phyloP scores from a whole-genome alignment of 2,797 vertebrate genomes.

The Onychomys torridus region DNA sequence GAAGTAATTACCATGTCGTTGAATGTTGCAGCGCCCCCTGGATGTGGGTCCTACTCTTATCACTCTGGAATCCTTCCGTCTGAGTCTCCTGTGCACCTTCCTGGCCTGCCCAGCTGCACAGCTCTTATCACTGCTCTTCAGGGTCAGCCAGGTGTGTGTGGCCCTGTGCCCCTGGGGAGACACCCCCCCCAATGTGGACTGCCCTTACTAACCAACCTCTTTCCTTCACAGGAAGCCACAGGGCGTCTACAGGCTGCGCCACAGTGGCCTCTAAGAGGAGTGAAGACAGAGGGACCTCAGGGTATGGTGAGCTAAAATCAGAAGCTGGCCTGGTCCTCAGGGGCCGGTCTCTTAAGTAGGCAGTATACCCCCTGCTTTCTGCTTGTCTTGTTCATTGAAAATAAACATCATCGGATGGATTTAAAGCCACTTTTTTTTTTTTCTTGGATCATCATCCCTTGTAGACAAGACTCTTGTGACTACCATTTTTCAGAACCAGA shows the following conservation, averaged over 20 bases:
- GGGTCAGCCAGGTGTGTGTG: conserved; percentile 83
- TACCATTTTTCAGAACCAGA: neutral
- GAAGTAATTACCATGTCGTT: neutral
- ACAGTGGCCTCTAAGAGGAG: neutral
- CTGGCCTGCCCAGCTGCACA: conserved; percentile 86
- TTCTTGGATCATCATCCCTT: neutral
- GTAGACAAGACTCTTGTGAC: neutral
- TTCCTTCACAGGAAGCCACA: neutral
- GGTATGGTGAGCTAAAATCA: conserved; percentile 76
- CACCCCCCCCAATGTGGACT: accelerated
- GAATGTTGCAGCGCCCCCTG: conserved; percentile 80
- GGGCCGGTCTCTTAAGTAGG: neutral
- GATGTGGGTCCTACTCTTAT: conserved; percentile 81
- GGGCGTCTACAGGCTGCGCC: neutral
- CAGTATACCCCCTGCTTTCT: neutral
- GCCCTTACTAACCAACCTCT: accelerated
- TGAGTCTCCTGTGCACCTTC: conserved; percentile 85
- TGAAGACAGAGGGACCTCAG: conserved; percentile 33
- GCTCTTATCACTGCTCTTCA: conserved; percentile 89
- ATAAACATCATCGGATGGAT: neutral
- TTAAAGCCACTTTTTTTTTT: neutral
- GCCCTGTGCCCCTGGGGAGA: neutral
- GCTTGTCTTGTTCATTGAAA: neutral
- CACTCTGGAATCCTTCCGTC: conserved; percentile 83
- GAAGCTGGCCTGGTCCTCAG: accelerated